Evolutionary conservation across 1,140 invertebrate genomes (phyloP).

Genomic region (Philaenus spumarius): DNA sequence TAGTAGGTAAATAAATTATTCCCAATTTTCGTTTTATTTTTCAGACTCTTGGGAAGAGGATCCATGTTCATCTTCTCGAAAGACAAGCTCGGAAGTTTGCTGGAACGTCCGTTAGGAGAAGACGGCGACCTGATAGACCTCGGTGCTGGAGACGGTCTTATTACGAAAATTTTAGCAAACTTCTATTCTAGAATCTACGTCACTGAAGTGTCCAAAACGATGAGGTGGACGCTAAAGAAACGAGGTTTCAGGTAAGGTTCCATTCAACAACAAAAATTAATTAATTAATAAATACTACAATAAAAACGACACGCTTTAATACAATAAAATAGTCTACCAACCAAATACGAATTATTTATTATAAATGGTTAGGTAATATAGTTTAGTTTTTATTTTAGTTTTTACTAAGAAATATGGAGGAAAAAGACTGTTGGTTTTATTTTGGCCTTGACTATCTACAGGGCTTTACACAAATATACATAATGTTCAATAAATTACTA

Average conservation of each 20-base stretch:
- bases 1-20: no score
- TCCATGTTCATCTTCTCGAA: constrained; percentile 90
- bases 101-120: constrained; percentile 41
- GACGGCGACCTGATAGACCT: constrained; percentile 66
- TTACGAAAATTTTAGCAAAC: constrained; percentile 65
- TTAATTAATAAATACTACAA: neutral
- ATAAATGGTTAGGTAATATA: neutral
- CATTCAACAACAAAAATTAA: neutral
- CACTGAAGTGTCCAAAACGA: constrained; percentile 80
- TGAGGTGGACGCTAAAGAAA: constrained; percentile 62
- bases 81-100: constrained; percentile 60
- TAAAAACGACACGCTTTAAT: neutral
- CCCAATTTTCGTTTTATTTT: no score
- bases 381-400: no score
- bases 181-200: constrained; percentile 62
- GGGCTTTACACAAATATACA: no score
- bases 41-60: constrained; percentile 73
- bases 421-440: no score
- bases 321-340: neutral
- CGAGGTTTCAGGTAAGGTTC: constrained; percentile 67
- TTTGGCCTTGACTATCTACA: no score
- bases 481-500: no score
- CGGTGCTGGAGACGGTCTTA: constrained; percentile 86
- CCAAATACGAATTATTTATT: neutral
- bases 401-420: no score